These are phyloP conservation scores for Mimumesa dahlbomi DNA, from an alignment of 2,888 invertebrate species.

Conservation along the genomic window DNA sequence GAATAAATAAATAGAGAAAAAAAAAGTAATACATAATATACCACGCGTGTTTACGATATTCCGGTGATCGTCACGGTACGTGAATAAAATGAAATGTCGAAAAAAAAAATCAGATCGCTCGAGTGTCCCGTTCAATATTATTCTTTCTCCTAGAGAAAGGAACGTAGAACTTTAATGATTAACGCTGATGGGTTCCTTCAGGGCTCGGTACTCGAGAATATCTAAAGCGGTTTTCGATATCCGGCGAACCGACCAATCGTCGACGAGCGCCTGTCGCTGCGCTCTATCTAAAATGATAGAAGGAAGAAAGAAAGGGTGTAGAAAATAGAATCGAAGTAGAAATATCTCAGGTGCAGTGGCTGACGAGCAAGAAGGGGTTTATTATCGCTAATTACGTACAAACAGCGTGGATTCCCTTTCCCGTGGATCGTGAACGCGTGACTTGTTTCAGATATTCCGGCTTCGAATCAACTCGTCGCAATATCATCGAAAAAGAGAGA, in stretches of 20 bases:
- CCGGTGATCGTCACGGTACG: not conserved
- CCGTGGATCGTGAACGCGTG: conserved; percentile 65
- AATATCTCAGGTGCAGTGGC: conserved; percentile 75
- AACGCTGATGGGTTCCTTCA: conserved; percentile 35
- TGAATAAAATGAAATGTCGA: not conserved
- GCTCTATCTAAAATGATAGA: conserved; percentile 8
- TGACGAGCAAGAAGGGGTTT: conserved; percentile 76
- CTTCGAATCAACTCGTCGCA: not conserved
- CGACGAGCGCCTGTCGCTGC: conserved; percentile 23
- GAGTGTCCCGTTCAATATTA: not conserved
- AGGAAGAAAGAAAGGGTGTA: conserved; percentile 28
- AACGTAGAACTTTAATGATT: conserved; percentile 27
- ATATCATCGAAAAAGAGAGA: not conserved
- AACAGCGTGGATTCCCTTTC: conserved; percentile 68
- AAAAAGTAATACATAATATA: too few relatives aligned
- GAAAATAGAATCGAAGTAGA: conserved; percentile 38
- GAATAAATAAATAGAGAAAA: too few relatives aligned
- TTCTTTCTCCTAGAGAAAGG: not conserved
- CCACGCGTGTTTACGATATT: too few relatives aligned
- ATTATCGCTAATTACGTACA: conserved; percentile 73
- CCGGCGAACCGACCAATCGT: conserved; percentile 46
- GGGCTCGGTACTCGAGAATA: conserved; percentile 16
- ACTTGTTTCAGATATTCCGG: conserved; percentile 27
- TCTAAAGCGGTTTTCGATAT: conserved; percentile 48
- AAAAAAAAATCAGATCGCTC: not conserved